Base-by-base conservation (phyloP, 2,797 vertebrate species). In the Gorsachius magnificus region DNA sequence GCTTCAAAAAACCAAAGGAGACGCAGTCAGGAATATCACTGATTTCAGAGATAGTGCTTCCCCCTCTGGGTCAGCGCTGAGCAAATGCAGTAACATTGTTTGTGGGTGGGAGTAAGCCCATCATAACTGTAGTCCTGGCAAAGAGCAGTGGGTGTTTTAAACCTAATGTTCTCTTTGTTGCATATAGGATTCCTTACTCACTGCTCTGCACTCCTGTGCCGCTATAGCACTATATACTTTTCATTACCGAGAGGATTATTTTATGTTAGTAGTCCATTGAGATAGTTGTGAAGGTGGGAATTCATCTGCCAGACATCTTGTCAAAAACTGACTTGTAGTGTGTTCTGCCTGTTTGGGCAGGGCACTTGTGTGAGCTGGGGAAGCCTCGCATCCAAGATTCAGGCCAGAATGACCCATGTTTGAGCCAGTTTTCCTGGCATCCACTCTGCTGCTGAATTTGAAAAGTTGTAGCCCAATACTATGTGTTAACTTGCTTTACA, bases 11-110 rank as follows among this genome's bases (percentile, higher is more conserved):
- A 93, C 48, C 68, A 72, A 80, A 91, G 76, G 60, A 77, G 51
- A 24, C 0, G 0, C 25, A 50, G 25, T 13, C 64, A 63, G 82
- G 64, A 90, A 7, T 46, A 43, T 80, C n/a, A 22, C 29, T 0
- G 0, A 6, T 75, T 87, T 84, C 70, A 43, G 66, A 50, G 60
- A 18, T 5, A 22, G 75, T 4, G 1, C 75, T 92, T 96, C 31
- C 12, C n/a, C 66, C 26, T 87, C 7, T 2, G 46, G 43, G 72
- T 72, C 77, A 68, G 41, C 14, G 54, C 78, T 87, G 78, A 68
- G 71, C 63, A 70, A 89, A 68, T 81, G 48, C 56, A 53, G 56
- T 9, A 64, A 21, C 33, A 1, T 4, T 14, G 29, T n/a, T 76
- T 41, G 26, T 28, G 21, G 19, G 78, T 71, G 45, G 53, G 46